Evolutionary conservation across 2,888 invertebrate species (phyloP), one percentile per base, ranked within the genome.

Genomic region (Emmelina monodactyla): DNA sequence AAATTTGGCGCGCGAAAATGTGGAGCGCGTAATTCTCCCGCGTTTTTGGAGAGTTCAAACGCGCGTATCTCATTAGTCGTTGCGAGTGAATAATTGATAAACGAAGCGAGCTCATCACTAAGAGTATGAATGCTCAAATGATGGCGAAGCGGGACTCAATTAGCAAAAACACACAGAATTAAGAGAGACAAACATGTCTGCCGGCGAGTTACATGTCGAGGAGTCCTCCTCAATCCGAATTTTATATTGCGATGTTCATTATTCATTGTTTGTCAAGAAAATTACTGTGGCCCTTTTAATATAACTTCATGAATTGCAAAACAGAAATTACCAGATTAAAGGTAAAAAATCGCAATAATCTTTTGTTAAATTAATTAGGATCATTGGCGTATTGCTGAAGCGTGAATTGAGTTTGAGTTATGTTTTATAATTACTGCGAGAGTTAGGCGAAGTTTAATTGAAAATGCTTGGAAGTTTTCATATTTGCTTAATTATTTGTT

Each of bases 251-350:
- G 59, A 55, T 62, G 70, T 72, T 72, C 65, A 68, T 75, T 73
- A 73, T 72, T 71, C 71, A 70, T 72, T 65, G 63, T 76, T 75
- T 76, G 73, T 70, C 61, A 68, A 73, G 73, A 69, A 75, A 72
- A 75, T 75, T 71, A 73, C 73, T 69, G 67, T 75, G 69, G 70
- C 66, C 73, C 72, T 79, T 79, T 80, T 81, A 79, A 81, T 78
- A 80, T 81, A 79, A 81, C 16, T n/a, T n/a, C n/a, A n/a, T n/a
- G n/a, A n/a, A n/a, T n/a, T n/a, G n/a, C n/a, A n/a, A n/a, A n/a
- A n/a, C 31, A 34, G 33, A 31, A 34, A 31, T 11, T 16, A 28
- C 19, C n/a, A n/a, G n/a, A n/a, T n/a, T n/a, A n/a, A n/a, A n/a
- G n/a, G n/a, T n/a, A n/a, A n/a, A n/a, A n/a, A n/a, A n/a, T n/a